Evolutionary conservation across 2,888 invertebrate genomes (phyloP).

Genomic region (Odontomyia ornata): DNA sequence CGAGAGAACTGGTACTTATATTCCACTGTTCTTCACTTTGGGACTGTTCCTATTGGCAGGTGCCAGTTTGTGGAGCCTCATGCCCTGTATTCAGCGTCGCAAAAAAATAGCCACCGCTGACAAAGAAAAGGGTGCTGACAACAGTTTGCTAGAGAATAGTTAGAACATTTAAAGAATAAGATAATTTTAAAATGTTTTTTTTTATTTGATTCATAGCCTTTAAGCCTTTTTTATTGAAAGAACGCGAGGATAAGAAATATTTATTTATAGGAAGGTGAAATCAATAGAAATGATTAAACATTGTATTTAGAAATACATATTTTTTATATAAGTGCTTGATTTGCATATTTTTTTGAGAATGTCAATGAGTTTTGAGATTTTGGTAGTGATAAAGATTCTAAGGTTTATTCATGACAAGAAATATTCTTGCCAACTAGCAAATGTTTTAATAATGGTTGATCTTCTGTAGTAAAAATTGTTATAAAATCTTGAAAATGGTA

Average conservation of each 20-base stretch:
- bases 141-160: conserved; percentile 45
- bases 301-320: conserved; percentile 18
- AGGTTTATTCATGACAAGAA: no score
- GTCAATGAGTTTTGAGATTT: not conserved
- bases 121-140: conserved; percentile 32
- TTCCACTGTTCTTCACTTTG: conserved; percentile 76
- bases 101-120: conserved; percentile 45
- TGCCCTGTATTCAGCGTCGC: conserved; percentile 72
- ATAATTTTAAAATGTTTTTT: conserved; percentile 25
- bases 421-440: no score
- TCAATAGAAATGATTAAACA: not conserved
- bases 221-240: conserved; percentile 36
- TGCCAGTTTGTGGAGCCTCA: conserved; percentile 77
- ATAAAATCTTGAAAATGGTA: no score
- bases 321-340: not conserved
- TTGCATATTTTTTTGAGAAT: not conserved
- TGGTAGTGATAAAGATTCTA: not conserved
- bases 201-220: conserved; percentile 30
- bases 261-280: conserved; percentile 35
- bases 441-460: no score
- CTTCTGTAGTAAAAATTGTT: no score
- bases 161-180: conserved; percentile 16
- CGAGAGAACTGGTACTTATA: conserved; percentile 72
- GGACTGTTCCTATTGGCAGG: conserved; percentile 78
- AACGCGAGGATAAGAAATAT: not conserved